Evolutionary conservation across 2,888 invertebrate species (phyloP).

Genomic region (Archips crataeganus): DNA sequence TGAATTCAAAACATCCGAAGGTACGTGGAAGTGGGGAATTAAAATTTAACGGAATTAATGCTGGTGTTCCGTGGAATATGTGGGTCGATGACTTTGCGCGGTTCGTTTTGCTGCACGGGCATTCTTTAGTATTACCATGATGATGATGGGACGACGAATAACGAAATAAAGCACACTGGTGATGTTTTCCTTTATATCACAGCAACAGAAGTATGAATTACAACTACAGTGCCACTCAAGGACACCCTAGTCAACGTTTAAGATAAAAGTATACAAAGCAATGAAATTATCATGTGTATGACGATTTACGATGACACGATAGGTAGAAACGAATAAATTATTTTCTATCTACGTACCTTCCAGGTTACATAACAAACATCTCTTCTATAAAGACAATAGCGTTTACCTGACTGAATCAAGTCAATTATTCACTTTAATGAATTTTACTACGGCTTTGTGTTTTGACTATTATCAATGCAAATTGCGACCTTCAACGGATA

Average conservation of each 20-base stretch:
- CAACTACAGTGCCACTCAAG: neutral
- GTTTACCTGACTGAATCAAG: conserved; percentile 10
- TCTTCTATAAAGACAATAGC: neutral
- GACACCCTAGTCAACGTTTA: neutral
- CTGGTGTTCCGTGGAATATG: neutral
- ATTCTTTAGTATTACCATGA: neutral
- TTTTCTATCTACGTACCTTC: neutral
- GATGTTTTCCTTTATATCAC: neutral
- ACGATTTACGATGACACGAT: neutral
- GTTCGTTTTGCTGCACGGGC: neutral
- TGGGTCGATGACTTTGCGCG: conserved; percentile 22
- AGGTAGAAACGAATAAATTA: neutral
- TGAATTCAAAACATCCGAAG: conserved; percentile 55
- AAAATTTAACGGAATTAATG: conserved; percentile 33
- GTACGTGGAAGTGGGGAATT: conserved; percentile 50
- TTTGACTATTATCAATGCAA: conserved; percentile 27
- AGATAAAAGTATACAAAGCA: neutral
- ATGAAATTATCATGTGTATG: neutral
- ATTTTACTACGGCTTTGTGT: conserved; percentile 17
- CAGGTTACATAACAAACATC: conserved; percentile 2
- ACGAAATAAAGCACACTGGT: neutral
- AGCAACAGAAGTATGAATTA: neutral
- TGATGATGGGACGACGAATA: neutral
- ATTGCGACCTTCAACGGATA: conserved; percentile 26
- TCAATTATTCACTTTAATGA: conserved; percentile 10